Evolutionary conservation across 2,113 vertebrate genomes (phyloP).

Genomic region (Rattus norvegicus): DNA sequence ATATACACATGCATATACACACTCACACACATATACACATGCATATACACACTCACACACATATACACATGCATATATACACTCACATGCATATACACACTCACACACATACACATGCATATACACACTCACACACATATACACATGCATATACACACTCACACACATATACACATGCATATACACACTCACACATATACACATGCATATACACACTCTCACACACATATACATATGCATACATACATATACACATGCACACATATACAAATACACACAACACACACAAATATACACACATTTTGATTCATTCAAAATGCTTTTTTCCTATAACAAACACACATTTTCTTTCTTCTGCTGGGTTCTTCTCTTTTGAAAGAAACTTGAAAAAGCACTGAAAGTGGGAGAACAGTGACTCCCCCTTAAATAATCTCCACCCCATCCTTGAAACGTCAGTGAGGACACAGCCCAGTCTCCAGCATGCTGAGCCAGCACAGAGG

Average conservation of each 20-base stretch:
- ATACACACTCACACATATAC: too few relatives aligned
- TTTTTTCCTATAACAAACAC: neutral
- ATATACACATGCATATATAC: too few relatives aligned
- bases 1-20: neutral
- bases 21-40: neutral
- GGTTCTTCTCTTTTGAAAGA: neutral
- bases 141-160: too few relatives aligned
- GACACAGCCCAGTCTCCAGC: neutral
- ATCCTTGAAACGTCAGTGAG: neutral
- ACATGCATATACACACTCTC: too few relatives aligned
- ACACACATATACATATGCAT: too few relatives aligned
- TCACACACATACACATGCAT: too few relatives aligned
- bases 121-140: too few relatives aligned
- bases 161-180: too few relatives aligned
- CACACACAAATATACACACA: neutral
- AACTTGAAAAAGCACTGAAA: neutral
- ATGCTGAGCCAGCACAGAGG: neutral
- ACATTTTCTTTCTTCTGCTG: conserved; percentile 23
- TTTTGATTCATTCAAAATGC: neutral
- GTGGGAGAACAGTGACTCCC: neutral
- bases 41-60: too few relatives aligned
- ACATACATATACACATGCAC: neutral
- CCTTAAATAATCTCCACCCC: neutral
- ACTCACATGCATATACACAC: too few relatives aligned
- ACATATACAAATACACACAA: neutral